These are phyloP conservation scores for Chunga burmeisteri DNA, from an alignment of 2,113 vertebrate genomes.

Conservation along the genomic window DNA sequence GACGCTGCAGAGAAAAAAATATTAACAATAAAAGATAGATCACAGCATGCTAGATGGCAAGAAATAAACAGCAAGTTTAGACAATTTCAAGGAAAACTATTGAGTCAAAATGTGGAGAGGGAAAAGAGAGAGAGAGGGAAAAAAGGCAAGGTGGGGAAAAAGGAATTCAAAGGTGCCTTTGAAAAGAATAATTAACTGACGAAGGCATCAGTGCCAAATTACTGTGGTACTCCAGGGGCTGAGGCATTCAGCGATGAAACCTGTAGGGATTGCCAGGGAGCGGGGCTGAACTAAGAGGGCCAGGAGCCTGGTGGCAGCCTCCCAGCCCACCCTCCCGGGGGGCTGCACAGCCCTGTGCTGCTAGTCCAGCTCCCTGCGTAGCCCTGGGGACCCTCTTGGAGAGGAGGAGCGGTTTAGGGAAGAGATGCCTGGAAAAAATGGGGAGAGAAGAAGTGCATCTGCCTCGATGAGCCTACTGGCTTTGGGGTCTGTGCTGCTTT, in stretches of 20 bases:
- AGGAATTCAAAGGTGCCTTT: constrained; percentile 13
- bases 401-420: neutral
- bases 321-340: neutral
- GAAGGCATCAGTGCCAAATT: constrained; percentile 29
- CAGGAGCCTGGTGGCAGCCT: neutral
- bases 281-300: fast-evolving
- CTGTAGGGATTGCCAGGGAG: neutral
- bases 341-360: fast-evolving
- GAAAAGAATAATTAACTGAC: constrained; percentile 56
- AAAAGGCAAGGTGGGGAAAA: neutral
- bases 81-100: constrained; percentile 57
- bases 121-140: constrained; percentile 4
- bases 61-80: constrained; percentile 67
- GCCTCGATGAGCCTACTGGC: fast-evolving
- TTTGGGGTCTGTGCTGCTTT: neutral
- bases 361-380: neutral
- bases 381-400: fast-evolving
- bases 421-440: neutral
- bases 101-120: constrained; percentile 39
- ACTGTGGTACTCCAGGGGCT: neutral
- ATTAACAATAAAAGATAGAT: constrained; percentile 63
- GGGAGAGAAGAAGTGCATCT: neutral
- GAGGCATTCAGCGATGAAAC: neutral
- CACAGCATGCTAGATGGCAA: constrained; percentile 40
- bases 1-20: constrained; percentile 35